Percentiles rank a stretch among this genome's conserved stretches.
phyloP scores from a whole-genome alignment of 2,888 invertebrate species.

The Colostygia pectinataria region DNA sequence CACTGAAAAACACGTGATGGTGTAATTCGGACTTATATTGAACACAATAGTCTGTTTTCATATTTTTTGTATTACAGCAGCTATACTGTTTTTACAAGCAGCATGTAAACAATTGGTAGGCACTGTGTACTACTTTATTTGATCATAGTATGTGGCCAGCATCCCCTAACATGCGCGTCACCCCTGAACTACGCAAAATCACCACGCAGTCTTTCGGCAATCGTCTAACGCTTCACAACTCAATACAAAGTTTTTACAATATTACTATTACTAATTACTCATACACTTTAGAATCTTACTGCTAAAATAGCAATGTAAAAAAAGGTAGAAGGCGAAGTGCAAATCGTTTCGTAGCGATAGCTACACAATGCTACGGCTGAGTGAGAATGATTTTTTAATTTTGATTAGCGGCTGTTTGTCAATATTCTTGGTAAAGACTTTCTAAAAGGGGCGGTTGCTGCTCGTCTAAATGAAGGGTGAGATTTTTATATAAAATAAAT shows the following conservation, averaged over 20 bases:
- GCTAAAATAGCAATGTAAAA: neutral
- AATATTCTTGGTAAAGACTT: constrained; percentile 27
- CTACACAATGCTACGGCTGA: constrained; percentile 25
- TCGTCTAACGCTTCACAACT: constrained; percentile 64
- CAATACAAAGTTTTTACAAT: constrained; percentile 19
- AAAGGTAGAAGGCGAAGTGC: neutral
- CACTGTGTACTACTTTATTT: constrained; percentile 50
- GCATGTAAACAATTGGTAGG: constrained; percentile 17
- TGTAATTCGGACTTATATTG: too few species aligned
- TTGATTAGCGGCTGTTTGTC: constrained; percentile 40
- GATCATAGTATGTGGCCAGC: constrained; percentile 51
- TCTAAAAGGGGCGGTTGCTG: constrained; percentile 51
- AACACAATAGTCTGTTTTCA: too few species aligned
- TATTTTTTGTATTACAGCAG: too few species aligned
- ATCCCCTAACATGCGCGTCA: constrained; percentile 72
- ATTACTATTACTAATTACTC: neutral
- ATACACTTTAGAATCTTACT: neutral
- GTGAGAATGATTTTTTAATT: constrained; percentile 53
- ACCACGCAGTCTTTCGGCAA: constrained; percentile 72
- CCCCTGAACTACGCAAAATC: constrained; percentile 59
- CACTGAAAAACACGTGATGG: too few species aligned
- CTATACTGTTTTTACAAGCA: too few species aligned
- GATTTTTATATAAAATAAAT: constrained; percentile 37
- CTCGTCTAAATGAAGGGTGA: constrained; percentile 74
- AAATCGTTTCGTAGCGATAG: constrained; percentile 2